A percentile compares a stretch with the other conserved stretches of the same genome.
phyloP scores from a whole-genome alignment of 2,797 vertebrate species.

The Myripristis murdjan region DNA sequence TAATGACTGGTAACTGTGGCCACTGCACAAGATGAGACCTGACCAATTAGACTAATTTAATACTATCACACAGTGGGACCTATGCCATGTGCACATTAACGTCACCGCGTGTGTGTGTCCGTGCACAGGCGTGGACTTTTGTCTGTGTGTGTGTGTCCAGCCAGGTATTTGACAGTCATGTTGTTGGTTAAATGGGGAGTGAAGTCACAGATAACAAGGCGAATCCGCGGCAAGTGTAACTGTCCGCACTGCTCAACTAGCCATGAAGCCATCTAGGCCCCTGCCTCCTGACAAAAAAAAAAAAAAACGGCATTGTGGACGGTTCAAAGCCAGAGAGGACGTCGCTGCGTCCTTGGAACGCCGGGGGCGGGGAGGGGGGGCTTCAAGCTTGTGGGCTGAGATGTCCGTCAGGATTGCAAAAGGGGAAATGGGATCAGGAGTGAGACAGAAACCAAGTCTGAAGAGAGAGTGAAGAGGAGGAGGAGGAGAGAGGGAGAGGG shows the following conservation, averaged over 20 bases:
- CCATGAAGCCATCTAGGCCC: slow-evolving; percentile 46
- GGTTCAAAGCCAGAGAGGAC: slow-evolving; percentile 52
- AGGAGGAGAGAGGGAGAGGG: slow-evolving; percentile 24
- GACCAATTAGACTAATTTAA: slow-evolving; percentile 78
- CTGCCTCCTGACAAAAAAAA: slow-evolving; percentile 42
- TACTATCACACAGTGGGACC: slow-evolving; percentile 45
- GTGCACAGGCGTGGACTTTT: not conserved
- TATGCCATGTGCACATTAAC: slow-evolving; percentile 43
- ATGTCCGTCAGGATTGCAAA: slow-evolving; percentile 76
- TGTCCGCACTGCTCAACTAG: slow-evolving; percentile 57
- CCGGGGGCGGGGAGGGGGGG: too few relatives aligned
- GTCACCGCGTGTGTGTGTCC: slow-evolving; percentile 22
- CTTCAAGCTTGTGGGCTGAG: slow-evolving; percentile 65
- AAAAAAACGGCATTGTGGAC: slow-evolving; percentile 57
- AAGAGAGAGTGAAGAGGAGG: not conserved
- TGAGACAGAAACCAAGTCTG: slow-evolving; percentile 26
- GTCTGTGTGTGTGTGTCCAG: slow-evolving; percentile 41
- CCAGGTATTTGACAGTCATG: slow-evolving; percentile 56
- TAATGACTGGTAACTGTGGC: slow-evolving; percentile 67
- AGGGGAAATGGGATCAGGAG: slow-evolving; percentile 63
- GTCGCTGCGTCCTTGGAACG: slow-evolving; percentile 52
- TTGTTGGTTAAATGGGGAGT: slow-evolving; percentile 72
- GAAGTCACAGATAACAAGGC: slow-evolving; percentile 60
- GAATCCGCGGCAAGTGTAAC: slow-evolving; percentile 57
- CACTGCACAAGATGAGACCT: slow-evolving; percentile 67